Evolutionary conservation across 2,113 vertebrate species (phyloP), one percentile per base, ranked within the genome.

Genomic region (Psilopsiagon aymara): DNA sequence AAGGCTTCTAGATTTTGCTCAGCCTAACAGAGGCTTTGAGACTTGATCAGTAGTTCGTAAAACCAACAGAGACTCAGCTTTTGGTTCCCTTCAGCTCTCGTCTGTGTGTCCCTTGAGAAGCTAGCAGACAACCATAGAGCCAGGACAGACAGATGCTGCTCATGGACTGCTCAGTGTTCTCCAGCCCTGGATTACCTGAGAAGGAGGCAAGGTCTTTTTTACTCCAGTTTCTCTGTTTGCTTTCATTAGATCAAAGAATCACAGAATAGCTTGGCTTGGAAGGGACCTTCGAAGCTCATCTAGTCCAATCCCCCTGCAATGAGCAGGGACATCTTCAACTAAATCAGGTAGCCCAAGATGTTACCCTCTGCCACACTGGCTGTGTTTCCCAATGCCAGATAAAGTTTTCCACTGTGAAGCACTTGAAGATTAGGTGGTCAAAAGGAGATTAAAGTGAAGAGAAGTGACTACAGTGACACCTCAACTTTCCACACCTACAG

Each of bases 51-150:
- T 7, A 68, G 47, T 23, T 79, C 59, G 57, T 1, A 62, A 11
- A 46, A 41, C 18, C 17, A 75, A 33, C 18, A n/a, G 46, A 83
- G 13, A 17, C 18, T 62, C 39, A 46, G 37, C 44, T 80, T 44
- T 44, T 27, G 6, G 39, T 47, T 74, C 17, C 43, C 10, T 84
- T 57, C 44, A 13, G 15, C 33, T 35, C 24, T 37, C 15, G 21
- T 7, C 17, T 53, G 4, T 12, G 11, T 18, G 27, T 20, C 17
- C 44, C 59, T 63, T 13, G n/a, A 86, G n/a, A 41, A 62, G 35
- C 0, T 2, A 39, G 25, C 23, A 79, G 31, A 39, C 2, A 1
- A 21, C 27, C 1, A 6, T 6, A 75, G 7, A 82, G 31, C 3
- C 46, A 62, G 21, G 17, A 33, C 23, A 59, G 57, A 31, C 9